Evolutionary conservation across 2,797 vertebrate genomes (phyloP).

Genomic region (Hirundo rustica): DNA sequence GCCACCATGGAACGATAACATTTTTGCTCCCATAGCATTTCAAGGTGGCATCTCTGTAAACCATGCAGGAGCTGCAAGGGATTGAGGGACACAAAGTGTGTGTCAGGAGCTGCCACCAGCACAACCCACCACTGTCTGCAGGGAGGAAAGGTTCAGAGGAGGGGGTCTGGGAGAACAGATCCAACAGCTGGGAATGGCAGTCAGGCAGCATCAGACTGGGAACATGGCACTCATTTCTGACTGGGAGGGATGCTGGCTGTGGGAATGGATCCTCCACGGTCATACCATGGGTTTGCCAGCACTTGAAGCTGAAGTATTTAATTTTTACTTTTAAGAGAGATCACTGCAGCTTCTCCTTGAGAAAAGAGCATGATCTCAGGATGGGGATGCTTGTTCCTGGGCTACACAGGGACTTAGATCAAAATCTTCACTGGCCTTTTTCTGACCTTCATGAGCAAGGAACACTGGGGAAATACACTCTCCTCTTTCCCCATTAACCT

Average conservation of each 20-base stretch:
- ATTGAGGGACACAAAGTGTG: not conserved
- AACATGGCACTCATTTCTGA: rapidly evolving
- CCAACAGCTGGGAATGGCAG: not conserved
- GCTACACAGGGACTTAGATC: not conserved
- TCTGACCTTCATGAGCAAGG: not conserved
- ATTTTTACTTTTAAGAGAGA: not conserved
- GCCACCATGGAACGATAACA: not conserved
- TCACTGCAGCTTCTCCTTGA: not conserved
- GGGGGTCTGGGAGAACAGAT: not conserved
- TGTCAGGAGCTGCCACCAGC: not conserved
- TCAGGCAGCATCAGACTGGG: rapidly evolving
- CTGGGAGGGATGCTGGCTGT: not conserved
- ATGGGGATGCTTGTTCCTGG: not conserved
- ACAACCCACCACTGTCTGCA: not conserved
- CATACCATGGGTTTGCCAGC: rapidly evolving
- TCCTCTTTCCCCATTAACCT: not conserved
- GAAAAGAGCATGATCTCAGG: not conserved
- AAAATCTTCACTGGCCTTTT: not conserved
- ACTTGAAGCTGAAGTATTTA: not conserved
- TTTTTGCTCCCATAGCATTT: not conserved
- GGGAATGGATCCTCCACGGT: not conserved
- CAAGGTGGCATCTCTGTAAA: not conserved
- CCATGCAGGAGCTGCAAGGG: not conserved
- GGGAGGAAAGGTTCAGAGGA: not conserved
- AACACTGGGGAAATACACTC: not conserved